Evolutionary conservation across 2,113 vertebrate genomes (phyloP), one percentile per base, ranked within the genome.

Genomic region (Alligator mississippiensis): DNA sequence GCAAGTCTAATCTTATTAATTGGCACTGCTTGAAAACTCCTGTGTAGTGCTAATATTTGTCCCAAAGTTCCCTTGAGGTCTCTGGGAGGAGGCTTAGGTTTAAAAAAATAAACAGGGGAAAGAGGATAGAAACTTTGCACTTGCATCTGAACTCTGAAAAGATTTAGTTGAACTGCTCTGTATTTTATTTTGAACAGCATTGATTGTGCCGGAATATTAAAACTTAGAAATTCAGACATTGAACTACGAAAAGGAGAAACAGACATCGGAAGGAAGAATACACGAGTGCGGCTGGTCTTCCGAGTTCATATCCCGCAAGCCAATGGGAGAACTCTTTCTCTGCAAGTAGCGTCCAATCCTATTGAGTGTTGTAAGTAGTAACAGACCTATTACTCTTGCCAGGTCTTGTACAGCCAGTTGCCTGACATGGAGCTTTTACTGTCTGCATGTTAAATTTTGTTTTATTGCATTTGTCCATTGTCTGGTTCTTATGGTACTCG

Each of bases 171-270:
- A 84, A 34, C 18, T 79, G 78, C 61, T 54, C 11, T 84, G 76
- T 90, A 79, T 91, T 87, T 94, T 62, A 68, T 93, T 78, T 94
- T 24, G 85, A 11, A 57, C 95, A 99, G 99, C 95, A 99, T 99
- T 0, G 99, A 99, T 95, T 99, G 99, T 34, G 99, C 99, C 3
- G 99, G 99, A 54, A 99, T 99, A 90, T 96, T 99, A 83, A 99
- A 99, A 96, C 98, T 99, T 83, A 98, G 99, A 16, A 99, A 99
- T 95, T 99, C 99, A 0, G 99, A 99, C 96, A 99, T 99, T 0
- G 99, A 99, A 94, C 98, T 99, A 82, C 98, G 99, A 80, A 99
- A 99, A 96, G 99, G 99, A 4, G 99, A 99, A 96, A 99, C 99
- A 0, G 99, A 99, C 97, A 99, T 99, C 0, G 99, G 99, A 17